These are phyloP conservation scores for Dolichomitus sp. DNA, from an alignment of 2,888 invertebrate species.

Conservation along the genomic window DNA sequence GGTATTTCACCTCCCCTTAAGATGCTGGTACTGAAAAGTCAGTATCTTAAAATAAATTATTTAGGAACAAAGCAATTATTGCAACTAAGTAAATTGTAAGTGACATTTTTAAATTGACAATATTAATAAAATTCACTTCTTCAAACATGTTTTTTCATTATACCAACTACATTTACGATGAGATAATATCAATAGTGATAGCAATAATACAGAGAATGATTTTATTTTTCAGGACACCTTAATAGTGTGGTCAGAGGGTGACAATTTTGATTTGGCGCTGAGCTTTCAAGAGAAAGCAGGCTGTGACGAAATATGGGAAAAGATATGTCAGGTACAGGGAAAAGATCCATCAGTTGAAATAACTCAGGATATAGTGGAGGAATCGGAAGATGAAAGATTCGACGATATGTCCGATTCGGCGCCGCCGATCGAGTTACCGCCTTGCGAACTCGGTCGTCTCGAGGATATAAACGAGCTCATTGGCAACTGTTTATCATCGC, in stretches of 20 bases:
- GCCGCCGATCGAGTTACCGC: constrained; percentile 97
- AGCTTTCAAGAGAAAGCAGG: constrained; percentile 99
- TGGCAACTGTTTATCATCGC: constrained; percentile 95
- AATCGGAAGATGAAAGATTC: constrained; percentile 98
- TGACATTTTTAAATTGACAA: background rate
- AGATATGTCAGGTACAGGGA: constrained; percentile 99
- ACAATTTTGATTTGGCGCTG: constrained; percentile 99
- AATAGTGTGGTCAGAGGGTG: constrained; percentile 99
- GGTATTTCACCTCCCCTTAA: too few species aligned
- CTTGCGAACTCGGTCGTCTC: constrained; percentile 96
- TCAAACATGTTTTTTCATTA: background rate
- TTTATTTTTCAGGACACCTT: constrained; percentile 92
- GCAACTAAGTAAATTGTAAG: background rate
- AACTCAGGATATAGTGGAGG: constrained; percentile 98
- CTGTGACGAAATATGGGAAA: constrained; percentile 99
- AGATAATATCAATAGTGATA: constrained; percentile 4
- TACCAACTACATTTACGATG: background rate
- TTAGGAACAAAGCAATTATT: background rate
- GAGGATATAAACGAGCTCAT: constrained; percentile 98
- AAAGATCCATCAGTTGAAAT: constrained; percentile 99
- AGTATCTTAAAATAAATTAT: too few species aligned
- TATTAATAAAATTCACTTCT: too few species aligned
- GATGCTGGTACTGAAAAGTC: too few species aligned
- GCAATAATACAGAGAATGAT: background rate
- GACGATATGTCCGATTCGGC: constrained; percentile 98